Evolutionary conservation across 2,888 invertebrate genomes (phyloP).

Genomic region (Cerceris ruficornis): DNA sequence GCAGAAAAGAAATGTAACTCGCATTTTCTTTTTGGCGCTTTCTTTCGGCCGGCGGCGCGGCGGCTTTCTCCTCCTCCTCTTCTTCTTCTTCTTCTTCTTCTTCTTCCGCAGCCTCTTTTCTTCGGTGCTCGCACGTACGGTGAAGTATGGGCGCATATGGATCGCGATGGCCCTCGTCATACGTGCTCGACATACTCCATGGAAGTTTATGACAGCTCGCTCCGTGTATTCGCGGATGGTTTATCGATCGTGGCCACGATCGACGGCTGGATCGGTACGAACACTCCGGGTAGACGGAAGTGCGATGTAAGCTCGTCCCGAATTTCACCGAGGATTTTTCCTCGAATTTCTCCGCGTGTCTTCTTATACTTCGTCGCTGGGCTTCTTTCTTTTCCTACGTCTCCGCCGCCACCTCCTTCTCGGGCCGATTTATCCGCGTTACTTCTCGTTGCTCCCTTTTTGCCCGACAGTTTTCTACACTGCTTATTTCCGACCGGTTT

Average conservation of each 20-base stretch:
- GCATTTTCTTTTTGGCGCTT: conserved; percentile 50
- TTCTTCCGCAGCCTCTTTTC: neutral
- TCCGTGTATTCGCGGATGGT: conserved; percentile 35
- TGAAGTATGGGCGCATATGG: conserved; percentile 41
- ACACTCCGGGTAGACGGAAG: neutral
- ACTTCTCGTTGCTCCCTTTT: conserved; percentile 7
- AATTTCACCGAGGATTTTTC: conserved; percentile 17
- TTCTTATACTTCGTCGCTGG: neutral
- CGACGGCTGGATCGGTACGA: conserved; percentile 14
- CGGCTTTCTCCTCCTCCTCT: neutral
- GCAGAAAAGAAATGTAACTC: conserved; percentile 56
- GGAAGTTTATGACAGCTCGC: conserved; percentile 50
- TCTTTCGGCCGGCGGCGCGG: conserved; percentile 15
- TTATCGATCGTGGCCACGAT: conserved; percentile 45
- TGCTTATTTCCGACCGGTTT: neutral
- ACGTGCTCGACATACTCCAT: conserved; percentile 55
- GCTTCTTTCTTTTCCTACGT: neutral
- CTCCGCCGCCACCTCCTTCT: neutral
- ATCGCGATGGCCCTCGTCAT: conserved; percentile 56
- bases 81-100: neutral
- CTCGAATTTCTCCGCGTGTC: neutral
- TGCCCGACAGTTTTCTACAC: neutral
- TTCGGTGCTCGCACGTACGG: conserved; percentile 27
- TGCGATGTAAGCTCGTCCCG: conserved; percentile 1
- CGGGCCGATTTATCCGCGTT: neutral